phyloP scores from a whole-genome alignment of 2,888 invertebrate species.

The Steinernema hermaphroditum region DNA sequence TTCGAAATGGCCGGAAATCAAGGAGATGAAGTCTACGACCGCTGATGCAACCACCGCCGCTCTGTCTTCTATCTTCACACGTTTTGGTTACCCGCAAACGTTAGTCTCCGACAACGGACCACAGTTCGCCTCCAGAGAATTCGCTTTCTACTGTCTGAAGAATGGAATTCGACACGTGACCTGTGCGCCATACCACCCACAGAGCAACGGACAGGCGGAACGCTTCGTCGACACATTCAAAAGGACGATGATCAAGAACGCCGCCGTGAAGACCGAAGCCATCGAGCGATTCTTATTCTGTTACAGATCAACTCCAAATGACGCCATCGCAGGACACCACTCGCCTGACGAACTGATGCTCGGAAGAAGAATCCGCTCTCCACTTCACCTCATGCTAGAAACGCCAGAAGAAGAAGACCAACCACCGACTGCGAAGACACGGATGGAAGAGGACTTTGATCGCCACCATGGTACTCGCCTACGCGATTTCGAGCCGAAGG shows the following conservation, averaged over 20 bases:
- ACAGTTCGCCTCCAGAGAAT: conserved; percentile 41
- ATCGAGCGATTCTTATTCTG: neutral
- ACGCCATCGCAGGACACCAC: too few relatives aligned
- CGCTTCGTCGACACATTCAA: conserved; percentile 45
- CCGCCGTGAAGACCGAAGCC: neutral
- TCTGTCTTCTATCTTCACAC: conserved; percentile 36
- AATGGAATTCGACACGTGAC: conserved; percentile 36
- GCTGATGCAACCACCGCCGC: conserved; percentile 30
- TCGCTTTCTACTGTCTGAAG: conserved; percentile 36
- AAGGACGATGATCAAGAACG: neutral
- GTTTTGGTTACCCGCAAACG: conserved; percentile 39
- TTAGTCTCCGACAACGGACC: conserved; percentile 49
- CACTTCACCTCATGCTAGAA: conserved; percentile 20
- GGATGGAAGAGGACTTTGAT: too few relatives aligned
- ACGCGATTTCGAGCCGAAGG: too few relatives aligned
- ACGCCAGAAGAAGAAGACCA: too few relatives aligned
- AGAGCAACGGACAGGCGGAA: conserved; percentile 51
- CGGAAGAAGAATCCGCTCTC: conserved; percentile 35
- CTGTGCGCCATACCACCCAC: conserved; percentile 46
- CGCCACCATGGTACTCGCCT: too few relatives aligned
- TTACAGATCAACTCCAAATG: neutral
- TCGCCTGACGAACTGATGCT: conserved; percentile 41
- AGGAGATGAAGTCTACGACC: conserved; percentile 30
- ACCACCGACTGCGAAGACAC: too few relatives aligned
- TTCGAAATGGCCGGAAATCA: conserved; percentile 68